These are phyloP conservation scores for Hippocampus barbouri DNA, from an alignment of 2,113 vertebrate genomes.

Conservation along the genomic window DNA sequence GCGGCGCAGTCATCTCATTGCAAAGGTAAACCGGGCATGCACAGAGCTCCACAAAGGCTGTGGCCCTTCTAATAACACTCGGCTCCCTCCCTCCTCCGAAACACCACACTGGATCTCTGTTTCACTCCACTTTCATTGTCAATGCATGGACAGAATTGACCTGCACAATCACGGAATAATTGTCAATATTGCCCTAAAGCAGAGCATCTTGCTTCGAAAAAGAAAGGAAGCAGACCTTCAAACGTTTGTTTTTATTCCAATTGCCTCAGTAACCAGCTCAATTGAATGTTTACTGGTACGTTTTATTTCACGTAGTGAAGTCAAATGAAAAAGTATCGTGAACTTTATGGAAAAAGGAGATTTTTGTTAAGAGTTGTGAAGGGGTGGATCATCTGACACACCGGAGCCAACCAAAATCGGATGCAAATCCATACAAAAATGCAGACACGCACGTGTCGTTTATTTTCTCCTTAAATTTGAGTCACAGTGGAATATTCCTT, in stretches of 20 bases:
- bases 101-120: conserved; percentile 30
- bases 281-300: neutral
- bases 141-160: conserved; percentile 29
- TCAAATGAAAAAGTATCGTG: no score
- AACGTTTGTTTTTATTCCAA: neutral
- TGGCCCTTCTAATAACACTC: conserved; percentile 53
- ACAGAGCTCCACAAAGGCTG: conserved; percentile 60
- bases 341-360: no score
- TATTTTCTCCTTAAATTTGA: no score
- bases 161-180: neutral
- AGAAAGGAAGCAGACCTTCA: neutral
- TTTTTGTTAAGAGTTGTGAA: no score
- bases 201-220: neutral
- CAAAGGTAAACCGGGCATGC: conserved; percentile 66
- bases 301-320: no score
- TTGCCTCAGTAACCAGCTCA: neutral
- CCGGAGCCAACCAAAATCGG: no score
- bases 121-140: conserved; percentile 25
- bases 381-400: no score
- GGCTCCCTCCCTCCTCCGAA: conserved; percentile 15
- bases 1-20: conserved; percentile 63
- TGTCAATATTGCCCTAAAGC: neutral
- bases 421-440: no score
- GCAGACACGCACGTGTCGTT: no score
- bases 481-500: no score